Conservation (phyloP, 2,113 vertebrate species). For the Odontophorus gujanensis region DNA sequence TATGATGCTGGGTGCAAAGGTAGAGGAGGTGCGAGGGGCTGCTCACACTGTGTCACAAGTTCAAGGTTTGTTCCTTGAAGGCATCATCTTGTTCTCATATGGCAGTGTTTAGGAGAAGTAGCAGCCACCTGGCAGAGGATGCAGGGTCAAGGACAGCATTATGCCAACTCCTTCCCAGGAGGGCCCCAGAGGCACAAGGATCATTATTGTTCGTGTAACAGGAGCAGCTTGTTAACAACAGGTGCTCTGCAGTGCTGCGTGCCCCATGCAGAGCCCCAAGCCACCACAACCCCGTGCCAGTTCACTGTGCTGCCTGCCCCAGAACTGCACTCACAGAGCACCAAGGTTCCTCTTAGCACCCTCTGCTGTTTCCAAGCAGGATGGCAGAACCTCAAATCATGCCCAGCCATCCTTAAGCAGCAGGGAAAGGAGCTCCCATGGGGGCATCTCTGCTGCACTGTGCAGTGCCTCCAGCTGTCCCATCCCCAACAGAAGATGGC, state of each 20-base stretch:
- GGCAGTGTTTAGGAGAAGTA: not conserved
- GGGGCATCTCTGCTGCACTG: not conserved
- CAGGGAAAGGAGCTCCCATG: not conserved
- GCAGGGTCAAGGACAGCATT: not conserved
- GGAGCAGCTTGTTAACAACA: conserved; percentile 16
- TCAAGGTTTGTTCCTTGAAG: not conserved
- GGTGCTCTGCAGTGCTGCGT: not conserved
- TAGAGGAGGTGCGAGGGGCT: not conserved
- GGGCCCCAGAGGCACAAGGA: not conserved
- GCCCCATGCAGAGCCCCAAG: conserved; percentile 13
- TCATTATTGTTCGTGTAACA: not conserved
- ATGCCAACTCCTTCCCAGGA: not conserved
- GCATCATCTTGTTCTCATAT: not conserved
- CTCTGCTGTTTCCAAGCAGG: not conserved
- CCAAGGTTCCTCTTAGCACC: not conserved
- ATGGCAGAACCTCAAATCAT: not conserved
- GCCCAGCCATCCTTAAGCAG: not conserved
- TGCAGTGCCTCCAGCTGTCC: not conserved
- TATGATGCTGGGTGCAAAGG: not conserved
- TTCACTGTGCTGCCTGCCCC: not conserved
- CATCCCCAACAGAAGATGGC: rapidly evolving
- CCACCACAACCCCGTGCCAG: rapidly evolving
- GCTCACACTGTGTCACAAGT: not conserved
- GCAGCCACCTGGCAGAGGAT: not conserved
- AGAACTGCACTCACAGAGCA: rapidly evolving